Percentiles rank a stretch among this genome's conserved stretches.
These are phyloP conservation scores for Hepsetus odoe DNA, from an alignment of 2,113 vertebrate genomes.

Conservation along the genomic window DNA sequence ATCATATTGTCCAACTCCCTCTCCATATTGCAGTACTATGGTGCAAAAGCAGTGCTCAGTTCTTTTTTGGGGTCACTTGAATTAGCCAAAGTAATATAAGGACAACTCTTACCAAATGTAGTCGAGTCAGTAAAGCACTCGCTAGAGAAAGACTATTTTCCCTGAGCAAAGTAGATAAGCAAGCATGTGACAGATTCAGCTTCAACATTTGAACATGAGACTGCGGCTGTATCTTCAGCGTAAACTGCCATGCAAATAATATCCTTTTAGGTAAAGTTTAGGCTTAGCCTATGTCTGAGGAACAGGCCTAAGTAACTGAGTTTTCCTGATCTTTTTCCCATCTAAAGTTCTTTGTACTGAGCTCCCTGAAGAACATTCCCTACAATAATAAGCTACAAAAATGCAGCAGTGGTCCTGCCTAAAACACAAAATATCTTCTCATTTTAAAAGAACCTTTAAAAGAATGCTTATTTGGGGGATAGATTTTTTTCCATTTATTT, in stretches of 20 bases:
- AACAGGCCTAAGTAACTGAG: too few relatives aligned
- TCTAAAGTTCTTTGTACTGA: too few relatives aligned
- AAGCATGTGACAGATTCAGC: background rate
- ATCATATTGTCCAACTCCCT: background rate
- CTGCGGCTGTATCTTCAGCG: background rate
- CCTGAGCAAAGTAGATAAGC: background rate
- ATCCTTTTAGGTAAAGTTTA: background rate
- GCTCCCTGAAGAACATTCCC: too few relatives aligned
- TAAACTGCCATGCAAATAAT: background rate
- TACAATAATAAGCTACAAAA: too few relatives aligned
- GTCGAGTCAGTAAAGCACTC: background rate
- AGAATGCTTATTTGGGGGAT: too few relatives aligned
- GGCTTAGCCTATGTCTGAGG: too few relatives aligned
- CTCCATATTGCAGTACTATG: background rate
- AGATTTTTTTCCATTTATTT: too few relatives aligned
- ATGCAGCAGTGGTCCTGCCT: too few relatives aligned
- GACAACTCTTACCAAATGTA: background rate
- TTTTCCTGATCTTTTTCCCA: too few relatives aligned
- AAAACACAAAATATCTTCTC: too few relatives aligned
- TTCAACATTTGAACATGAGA: background rate
- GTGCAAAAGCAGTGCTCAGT: background rate
- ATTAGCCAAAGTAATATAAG: background rate
- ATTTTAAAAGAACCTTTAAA: too few relatives aligned
- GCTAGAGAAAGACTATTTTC: background rate
- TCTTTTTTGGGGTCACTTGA: conserved; percentile 1